Evolutionary conservation across 2,797 vertebrate genomes (phyloP), one percentile per base, ranked within the genome.

Genomic region (Leptatherina wallacei): DNA sequence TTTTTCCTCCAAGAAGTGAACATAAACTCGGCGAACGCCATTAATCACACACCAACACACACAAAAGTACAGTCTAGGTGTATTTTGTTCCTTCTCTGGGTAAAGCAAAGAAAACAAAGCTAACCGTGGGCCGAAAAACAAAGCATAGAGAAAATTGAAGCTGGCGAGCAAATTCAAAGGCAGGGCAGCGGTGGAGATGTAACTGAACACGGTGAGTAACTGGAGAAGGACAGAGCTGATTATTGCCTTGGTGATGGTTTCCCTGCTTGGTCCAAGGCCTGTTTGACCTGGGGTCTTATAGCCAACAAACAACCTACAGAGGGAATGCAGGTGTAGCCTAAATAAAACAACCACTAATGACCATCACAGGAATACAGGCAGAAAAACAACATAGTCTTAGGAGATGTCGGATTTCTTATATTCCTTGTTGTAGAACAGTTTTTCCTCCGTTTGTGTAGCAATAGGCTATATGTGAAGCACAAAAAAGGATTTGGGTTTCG

Each of bases 231-330:
- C 85, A 71, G 72, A 56, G 84, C 80, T 85, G 88, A 89, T 89
- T 91, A 89, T 91, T 89, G 80, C 87, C 84, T 71, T 86, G 90
- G 90, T 87, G 86, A 91, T 86, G 73, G 78, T 75, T 69, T 74
- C 69, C 49, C 78, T 85, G 76, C 65, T 69, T 63, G 69, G 67
- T 71, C 78, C 78, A 73, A 75, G 85, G 82, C 54, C 84, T 73
- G 82, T 80, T 75, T 79, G 82, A 87, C 85, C 87, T 66, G 68
- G 3, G 76, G 66, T 66, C 72, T 87, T 68, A 83, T 81, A 75
- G 73, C 70, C 75, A 79, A 62, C 75, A 77, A 66, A 66, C 71
- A 77, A 58, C 57, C 61, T 65, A 58, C 49, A 40, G 44, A 69
- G 30, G 38, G 20, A 61, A 54, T 33, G 60, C 70, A 83, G 69